These are phyloP conservation scores for Panagrolaimus sp. DNA, from an alignment of 1,140 invertebrate species.

Conservation along the genomic window DNA sequence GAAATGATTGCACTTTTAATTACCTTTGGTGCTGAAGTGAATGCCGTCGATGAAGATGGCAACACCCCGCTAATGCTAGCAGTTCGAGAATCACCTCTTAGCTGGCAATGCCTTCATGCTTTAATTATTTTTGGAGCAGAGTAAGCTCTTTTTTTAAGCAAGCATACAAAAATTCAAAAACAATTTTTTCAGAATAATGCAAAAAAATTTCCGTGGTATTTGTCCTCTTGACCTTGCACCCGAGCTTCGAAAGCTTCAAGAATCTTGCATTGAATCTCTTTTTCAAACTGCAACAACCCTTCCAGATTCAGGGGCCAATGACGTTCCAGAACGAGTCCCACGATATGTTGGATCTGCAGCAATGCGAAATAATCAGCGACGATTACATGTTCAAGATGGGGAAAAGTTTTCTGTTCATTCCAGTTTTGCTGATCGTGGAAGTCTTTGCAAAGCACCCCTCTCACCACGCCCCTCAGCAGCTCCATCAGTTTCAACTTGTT, in stretches of 20 bases:
- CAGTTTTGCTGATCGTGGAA: conserved; percentile 42
- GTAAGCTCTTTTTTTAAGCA: conserved; percentile 32
- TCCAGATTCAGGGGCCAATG: background rate
- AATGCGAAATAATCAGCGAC: background rate
- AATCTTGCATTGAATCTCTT: conserved; percentile 52
- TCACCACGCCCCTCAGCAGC: conserved; percentile 56
- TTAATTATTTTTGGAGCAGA: conserved; percentile 54
- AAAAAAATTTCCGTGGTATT: conserved; percentile 57
- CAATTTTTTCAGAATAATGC: conserved; percentile 41
- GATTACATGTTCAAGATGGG: background rate
- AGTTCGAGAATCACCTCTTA: conserved; percentile 52
- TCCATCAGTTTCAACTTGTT: conserved; percentile 53
- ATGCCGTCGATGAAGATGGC: conserved; percentile 53
- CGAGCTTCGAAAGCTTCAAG: conserved; percentile 52
- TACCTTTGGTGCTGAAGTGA: conserved; percentile 55
- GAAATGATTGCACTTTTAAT: conserved; percentile 55
- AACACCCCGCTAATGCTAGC: conserved; percentile 57
- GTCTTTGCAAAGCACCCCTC: conserved; percentile 50
- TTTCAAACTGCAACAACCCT: conserved; percentile 44
- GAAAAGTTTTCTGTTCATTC: conserved; percentile 9
- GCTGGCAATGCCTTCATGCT: conserved; percentile 56
- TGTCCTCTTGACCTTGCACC: conserved; percentile 56
- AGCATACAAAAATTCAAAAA: background rate
- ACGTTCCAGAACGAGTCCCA: background rate
- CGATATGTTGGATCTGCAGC: background rate